Base-by-base conservation (phyloP, 2,888 invertebrate species). In the Leptinotarsa rubiginosa region DNA sequence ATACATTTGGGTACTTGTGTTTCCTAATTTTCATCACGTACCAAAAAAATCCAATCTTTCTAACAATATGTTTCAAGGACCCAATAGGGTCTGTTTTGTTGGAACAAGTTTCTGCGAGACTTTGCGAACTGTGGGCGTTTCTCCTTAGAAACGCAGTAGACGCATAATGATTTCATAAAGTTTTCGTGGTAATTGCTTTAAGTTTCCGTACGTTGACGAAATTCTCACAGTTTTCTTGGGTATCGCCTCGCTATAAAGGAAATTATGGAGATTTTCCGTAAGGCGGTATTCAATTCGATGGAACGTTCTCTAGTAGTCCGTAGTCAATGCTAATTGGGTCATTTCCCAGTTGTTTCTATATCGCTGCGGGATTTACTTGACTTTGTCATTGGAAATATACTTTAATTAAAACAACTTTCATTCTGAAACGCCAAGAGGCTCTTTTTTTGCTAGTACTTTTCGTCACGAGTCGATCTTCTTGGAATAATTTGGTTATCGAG, bases 191-290 rank as follows among this genome's bases (percentile, higher is more conserved):
- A 70, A 75, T 75, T 72, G 69, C 68, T 20, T 20, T 15, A 65
- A 74, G 71, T 66, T 75, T 74, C 65, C 71, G 64, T 68, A 69
- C 22, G 67, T 25, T 66, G 74, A 71, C 71, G 68, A 56, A 69
- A 75, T 65, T 71, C 69, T 65, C 47, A 64, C 68, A 75, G 69
- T 71, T 75, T 71, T 20, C 31, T n/a, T 68, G 64, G 54, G 68
- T 71, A 69, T 69, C 25, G 59, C 69, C 56, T 65, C 25, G 69
- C 65, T 62, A 65, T 75, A 71, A 71, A 68, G 59, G 68, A 70
- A 75, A 71, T 75, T 74, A 69, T 69, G 71, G 67, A 65, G 49
- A 74, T 70, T 70, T 74, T 67, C 67, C 52, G 64, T 67, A 64
- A 64, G 65, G 70, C 22, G 70, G 56, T 56, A 20, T 20, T 56